phyloP scores from a whole-genome alignment of 2,113 vertebrate species.

The Salvator merianae region DNA sequence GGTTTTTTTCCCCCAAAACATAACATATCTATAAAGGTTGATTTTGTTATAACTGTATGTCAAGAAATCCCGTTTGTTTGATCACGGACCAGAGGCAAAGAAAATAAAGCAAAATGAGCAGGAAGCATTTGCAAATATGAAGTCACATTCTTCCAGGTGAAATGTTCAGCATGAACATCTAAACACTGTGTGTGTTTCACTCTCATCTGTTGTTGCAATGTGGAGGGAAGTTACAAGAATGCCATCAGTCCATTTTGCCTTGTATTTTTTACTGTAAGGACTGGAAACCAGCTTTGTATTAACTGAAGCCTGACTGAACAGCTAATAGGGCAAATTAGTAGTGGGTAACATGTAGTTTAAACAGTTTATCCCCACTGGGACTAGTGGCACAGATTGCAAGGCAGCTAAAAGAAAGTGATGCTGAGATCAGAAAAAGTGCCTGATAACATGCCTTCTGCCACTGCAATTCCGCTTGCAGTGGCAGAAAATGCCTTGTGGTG shows the following conservation, averaged over 20 bases:
- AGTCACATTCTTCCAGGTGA: background rate
- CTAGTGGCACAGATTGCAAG: background rate
- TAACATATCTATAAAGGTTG: too few relatives aligned
- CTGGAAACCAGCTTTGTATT: background rate
- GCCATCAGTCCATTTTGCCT: background rate
- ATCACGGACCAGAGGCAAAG: background rate
- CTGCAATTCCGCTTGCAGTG: too few relatives aligned
- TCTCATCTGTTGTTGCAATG: background rate
- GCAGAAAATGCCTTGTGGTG: too few relatives aligned
- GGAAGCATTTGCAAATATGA: background rate
- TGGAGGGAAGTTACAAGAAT: background rate
- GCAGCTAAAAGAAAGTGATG: background rate
- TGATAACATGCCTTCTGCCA: background rate
- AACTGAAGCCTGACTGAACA: background rate
- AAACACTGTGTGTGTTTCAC: background rate
- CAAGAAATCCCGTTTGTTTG: background rate
- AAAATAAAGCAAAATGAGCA: background rate
- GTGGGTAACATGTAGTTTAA: background rate
- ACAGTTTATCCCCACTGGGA: too few relatives aligned
- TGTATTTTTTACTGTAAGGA: background rate
- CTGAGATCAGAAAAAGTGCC: background rate
- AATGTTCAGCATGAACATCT: background rate
- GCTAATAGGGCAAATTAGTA: background rate
- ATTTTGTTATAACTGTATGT: background rate
- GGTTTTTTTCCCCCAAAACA: constrained; percentile 1